Evolutionary conservation across 2,888 invertebrate genomes (phyloP), one percentile per base, ranked within the genome.

Genomic region (Caradrina kadenii): DNA sequence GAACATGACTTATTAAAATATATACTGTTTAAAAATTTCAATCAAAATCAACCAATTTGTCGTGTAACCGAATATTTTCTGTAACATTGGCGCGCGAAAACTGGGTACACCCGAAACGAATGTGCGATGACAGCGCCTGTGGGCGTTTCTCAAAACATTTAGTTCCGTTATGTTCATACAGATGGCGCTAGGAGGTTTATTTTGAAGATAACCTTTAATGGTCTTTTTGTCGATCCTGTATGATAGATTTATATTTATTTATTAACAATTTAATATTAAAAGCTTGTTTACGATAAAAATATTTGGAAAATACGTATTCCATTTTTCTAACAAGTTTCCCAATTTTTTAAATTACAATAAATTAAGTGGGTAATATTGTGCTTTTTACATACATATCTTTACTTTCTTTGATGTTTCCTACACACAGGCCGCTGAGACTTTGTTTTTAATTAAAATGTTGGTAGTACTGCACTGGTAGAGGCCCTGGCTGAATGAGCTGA

Each of bases 111-210:
- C 53, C 42, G 63, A 42, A 63, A 35, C 39, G 26, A 71, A 60
- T 3, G 48, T n/a, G 56, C 82, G 73, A 87, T 50, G 58, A 26
- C 73, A 89, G 89, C 93, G 90, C 91, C 63, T 26, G 76, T 76
- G 88, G 77, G 17, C 26, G 52, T 69, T 79, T 72, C 21, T 54
- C 17, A 76, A 85, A 90, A 85, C 86, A 68, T 69, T 81, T 88
- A 82, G 87, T 93, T 89, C 83, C 0, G 0, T 31, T 56, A 8
- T 17, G 49, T 19, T 56, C 0, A 50, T 60, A 86, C 78, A 93
- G 93, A 91, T 93, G 93, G 90, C 91, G 80, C 0, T 71, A 85
- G 54, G 50, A 72, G 72, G 76, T 63, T 26, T 67, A 69, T 60
- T 75, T 73, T 69, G 45, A 49, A 49, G 39, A 39, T 19, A 42